Conservation (phyloP, 2,888 invertebrate genomes). For the Cistogaster globosa region DNA sequence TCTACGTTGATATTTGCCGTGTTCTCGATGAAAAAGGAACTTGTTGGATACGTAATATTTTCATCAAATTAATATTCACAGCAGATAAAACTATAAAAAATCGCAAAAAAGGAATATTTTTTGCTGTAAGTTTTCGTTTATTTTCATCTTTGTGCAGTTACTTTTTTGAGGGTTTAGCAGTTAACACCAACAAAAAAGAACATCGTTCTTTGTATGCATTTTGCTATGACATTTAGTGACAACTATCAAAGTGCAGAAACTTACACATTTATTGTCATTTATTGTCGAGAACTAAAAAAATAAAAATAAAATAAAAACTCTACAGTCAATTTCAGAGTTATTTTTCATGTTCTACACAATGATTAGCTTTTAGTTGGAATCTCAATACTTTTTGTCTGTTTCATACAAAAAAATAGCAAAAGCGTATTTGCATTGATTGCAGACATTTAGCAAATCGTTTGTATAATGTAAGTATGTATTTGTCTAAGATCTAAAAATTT, state of each 20-base stretch:
- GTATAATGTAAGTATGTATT: conserved; percentile 24
- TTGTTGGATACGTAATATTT: too few species aligned
- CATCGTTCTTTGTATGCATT: conserved; percentile 44
- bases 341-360: conserved; percentile 39
- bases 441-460: conserved; percentile 61
- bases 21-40: too few species aligned
- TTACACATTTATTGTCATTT: conserved; percentile 68
- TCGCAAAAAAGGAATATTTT: too few species aligned
- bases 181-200: neutral
- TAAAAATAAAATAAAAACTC: conserved; percentile 14
- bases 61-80: too few species aligned
- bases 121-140: neutral
- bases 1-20: too few species aligned
- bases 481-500: conserved; percentile 40
- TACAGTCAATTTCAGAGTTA: conserved; percentile 33
- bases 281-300: conserved; percentile 44
- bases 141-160: neutral
- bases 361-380: conserved; percentile 63
- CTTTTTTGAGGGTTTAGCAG: neutral
- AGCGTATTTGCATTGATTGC: conserved; percentile 59
- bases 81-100: too few species aligned
- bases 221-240: conserved; percentile 70
- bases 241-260: conserved; percentile 68
- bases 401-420: conserved; percentile 15
- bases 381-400: conserved; percentile 22